Base-by-base conservation (phyloP, 2,113 vertebrate species). In the Thamnophis sirtalis region DNA sequence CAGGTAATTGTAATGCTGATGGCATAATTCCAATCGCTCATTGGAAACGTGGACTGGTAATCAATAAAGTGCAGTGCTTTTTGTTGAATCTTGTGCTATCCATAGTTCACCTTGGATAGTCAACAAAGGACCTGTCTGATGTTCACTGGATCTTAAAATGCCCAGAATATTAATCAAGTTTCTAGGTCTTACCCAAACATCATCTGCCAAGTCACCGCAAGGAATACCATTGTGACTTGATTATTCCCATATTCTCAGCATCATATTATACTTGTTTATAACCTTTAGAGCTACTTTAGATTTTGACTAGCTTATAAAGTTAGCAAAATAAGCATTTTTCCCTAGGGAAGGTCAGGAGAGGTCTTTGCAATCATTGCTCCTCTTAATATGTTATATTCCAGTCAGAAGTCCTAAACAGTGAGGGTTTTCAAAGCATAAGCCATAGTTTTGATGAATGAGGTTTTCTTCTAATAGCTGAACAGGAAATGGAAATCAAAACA, bases 361-460 rank as follows among this genome's bases (percentile, higher is more conserved):
- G 96, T 96, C 95, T 96, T 94, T 91, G 95, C 95, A 97, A 97
- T 97, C 96, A 96, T 92, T 3, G 96, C 96, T 97, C 89, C 95
- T 95, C 96, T 97, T 97, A 97, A 97, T 96, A 96, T 68, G 95
- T 96, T 97, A 95, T 96, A 97, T 95, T 95, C 97, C 96, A 95
- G 94, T 96, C 95, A 97, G 96, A 97, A 96, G 96, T 96, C 97
- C 95, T 95, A 97, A 96, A 96, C 4, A 93, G 93, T 96, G 96
- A 96, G 96, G 94, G 80, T 53, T 96, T 97, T 96, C 93, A 89
- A 93, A 94, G 90, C 89, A 95, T 94, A 94, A 95, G 93, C 92
- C 93, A 92, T 93, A 94, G 93, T 94, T 95, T 91, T 97, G 96
- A 97, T 95, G 92, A 96, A 97, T 97, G 95, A 80, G 58, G 55